A percentile compares a stretch with the other conserved stretches of the same genome.
These are phyloP conservation scores for Proterorhinus semilunaris DNA, from an alignment of 2,113 vertebrate genomes.

Conservation along the genomic window DNA sequence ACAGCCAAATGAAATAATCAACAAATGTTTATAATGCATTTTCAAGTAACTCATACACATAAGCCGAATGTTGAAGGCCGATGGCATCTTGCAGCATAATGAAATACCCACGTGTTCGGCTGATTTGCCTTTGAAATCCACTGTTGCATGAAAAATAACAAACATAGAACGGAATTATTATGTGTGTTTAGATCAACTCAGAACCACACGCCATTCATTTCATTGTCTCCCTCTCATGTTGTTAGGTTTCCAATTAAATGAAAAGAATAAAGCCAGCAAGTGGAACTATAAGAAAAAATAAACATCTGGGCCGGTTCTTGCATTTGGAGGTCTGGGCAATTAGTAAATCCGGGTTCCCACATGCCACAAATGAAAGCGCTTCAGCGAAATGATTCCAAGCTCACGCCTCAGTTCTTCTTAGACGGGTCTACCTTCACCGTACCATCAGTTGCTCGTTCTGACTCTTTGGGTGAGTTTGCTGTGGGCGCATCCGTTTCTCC, in stretches of 20 bases:
- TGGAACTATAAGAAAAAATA: too few relatives aligned
- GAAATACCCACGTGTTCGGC: constrained; percentile 49
- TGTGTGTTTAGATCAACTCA: constrained; percentile 39
- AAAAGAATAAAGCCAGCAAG: constrained; percentile 13
- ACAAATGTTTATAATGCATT: neutral
- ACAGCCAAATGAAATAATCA: neutral
- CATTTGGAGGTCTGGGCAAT: too few relatives aligned
- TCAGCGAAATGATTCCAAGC: too few relatives aligned
- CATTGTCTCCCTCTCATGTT: constrained; percentile 14
- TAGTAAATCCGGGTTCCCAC: too few relatives aligned
- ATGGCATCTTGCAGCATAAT: constrained; percentile 43
- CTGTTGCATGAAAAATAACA: constrained; percentile 59
- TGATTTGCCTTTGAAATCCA: constrained; percentile 65
- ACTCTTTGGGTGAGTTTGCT: too few relatives aligned
- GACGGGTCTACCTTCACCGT: too few relatives aligned
- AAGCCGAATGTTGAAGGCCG: constrained; percentile 9
- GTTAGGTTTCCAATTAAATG: constrained; percentile 55
- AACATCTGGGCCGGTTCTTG: too few relatives aligned
- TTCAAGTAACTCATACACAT: neutral
- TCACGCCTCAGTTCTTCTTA: too few relatives aligned
- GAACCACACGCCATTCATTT: constrained; percentile 12
- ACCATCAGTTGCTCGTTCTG: too few relatives aligned
- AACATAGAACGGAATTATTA: constrained; percentile 41
- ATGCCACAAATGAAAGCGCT: constrained; percentile 25
- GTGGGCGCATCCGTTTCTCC: too few relatives aligned